Conservation (phyloP, 1,140 invertebrate genomes). For the Antheraea mylitta region DNA sequence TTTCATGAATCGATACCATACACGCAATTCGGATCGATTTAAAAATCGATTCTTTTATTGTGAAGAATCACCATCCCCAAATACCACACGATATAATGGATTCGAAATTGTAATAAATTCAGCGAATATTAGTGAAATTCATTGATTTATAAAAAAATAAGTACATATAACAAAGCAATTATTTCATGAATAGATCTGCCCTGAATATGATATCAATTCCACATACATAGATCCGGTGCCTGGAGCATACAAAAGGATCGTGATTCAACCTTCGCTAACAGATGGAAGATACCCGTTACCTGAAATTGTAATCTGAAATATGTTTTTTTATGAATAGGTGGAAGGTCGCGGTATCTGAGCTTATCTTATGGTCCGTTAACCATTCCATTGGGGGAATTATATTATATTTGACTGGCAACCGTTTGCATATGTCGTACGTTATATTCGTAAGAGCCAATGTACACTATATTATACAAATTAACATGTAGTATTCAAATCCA, state of each 20-base stretch:
- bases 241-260: not conserved
- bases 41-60: too few species aligned
- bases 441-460: too few species aligned
- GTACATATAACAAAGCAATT: not conserved
- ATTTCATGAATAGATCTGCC: not conserved
- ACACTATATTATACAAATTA: too few species aligned
- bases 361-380: not conserved
- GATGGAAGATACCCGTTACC: slow-evolving; percentile 3
- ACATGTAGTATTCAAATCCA: too few species aligned
- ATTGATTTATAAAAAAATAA: not conserved
- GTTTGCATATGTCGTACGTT: too few species aligned
- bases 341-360: not conserved
- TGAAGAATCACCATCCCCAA: too few species aligned
- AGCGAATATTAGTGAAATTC: too few species aligned
- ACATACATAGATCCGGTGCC: not conserved
- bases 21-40: too few species aligned
- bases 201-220: not conserved
- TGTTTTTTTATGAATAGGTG: slow-evolving; percentile 1
- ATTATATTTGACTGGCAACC: not conserved
- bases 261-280: not conserved
- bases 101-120: too few species aligned
- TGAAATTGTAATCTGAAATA: slow-evolving; percentile 3
- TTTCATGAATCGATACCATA: too few species aligned
- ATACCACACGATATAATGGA: too few species aligned
- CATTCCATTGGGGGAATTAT: not conserved